Base-by-base conservation (phyloP, 2,888 invertebrate genomes). In the Zelleria hepariella region DNA sequence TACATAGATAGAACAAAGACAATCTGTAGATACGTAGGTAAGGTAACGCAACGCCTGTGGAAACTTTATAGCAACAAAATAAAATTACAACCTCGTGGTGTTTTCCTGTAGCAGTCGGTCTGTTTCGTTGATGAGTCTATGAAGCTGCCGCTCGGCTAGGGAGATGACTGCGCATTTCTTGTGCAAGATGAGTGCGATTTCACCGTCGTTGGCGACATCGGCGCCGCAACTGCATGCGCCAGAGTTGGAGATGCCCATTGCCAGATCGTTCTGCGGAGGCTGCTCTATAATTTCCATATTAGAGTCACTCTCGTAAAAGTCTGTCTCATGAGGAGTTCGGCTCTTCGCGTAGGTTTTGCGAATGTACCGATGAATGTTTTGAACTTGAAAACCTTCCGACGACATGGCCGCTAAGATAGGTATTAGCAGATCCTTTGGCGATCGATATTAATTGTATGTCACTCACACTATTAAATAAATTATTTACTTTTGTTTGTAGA, bases 131-230 rank as follows among this genome's bases (percentile, higher is more conserved):
- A 86, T 66, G 20, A 88, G 69, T 54, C 71, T 74, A 60, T 80
- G 74, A 1, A 86, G 72, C 65, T 89, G 88, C 55, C 80, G 75
- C 63, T 83, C 79, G 1, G 87, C 87, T 53, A 88, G 66, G 5
- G 74, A 75, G 20, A 87, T 86, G 0, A 86, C 83, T 5, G 85
- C 82, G 58, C 83, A 84, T 68, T 88, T 89, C 63, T 81, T 86
- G 63, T 86, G 85, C 5, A 86, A 68, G 60, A 89, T 82, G 63
- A 74, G 77, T 1, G 82, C 77, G 51, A 86, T 71, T 61, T 86
- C 85, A 1, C 69, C 72, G 20, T 87, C 83, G 2, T 55, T n/a
- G 27, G 82, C 82, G 51, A 74, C 53, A 15, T 78, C 78, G 59
- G 82, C 84, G 62, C 77, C 82, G 63, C 84, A 86, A 20, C 55